phyloP scores from a whole-genome alignment of 2,797 vertebrate genomes.

The Phataginus tetradactyla region DNA sequence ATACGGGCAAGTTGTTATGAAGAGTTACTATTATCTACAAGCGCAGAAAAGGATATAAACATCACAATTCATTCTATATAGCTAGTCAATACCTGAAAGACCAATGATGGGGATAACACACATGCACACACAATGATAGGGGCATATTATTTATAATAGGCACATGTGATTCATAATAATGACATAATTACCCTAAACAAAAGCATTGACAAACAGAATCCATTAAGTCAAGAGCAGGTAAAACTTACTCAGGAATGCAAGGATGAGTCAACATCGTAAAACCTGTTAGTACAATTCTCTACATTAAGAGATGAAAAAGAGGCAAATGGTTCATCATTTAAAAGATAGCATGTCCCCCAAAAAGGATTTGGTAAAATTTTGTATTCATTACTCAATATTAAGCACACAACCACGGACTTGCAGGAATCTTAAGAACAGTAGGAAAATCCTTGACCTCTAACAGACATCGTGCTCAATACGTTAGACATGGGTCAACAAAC shows the following conservation, averaged over 20 bases:
- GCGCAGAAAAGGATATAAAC: no score
- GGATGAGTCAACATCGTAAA: background rate
- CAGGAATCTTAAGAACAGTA: background rate
- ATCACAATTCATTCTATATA: fast-evolving
- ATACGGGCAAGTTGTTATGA: fast-evolving
- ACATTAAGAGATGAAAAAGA: background rate
- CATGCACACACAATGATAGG: background rate
- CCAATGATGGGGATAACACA: no score
- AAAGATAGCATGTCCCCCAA: background rate
- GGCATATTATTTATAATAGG: background rate
- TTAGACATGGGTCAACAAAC: no score
- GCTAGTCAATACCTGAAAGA: background rate
- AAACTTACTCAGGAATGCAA: background rate
- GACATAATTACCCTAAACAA: background rate
- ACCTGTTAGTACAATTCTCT: background rate
- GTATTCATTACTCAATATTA: background rate
- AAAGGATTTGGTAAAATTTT: background rate
- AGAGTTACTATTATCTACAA: background rate
- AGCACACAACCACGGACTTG: background rate
- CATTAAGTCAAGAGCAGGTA: background rate
- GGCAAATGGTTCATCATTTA: background rate
- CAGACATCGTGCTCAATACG: background rate
- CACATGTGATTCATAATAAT: no score
- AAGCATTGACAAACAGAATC: background rate
- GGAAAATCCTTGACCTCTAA: background rate